Base-by-base conservation (phyloP, 2,797 vertebrate species). In the Enteromius radiatus region DNA sequence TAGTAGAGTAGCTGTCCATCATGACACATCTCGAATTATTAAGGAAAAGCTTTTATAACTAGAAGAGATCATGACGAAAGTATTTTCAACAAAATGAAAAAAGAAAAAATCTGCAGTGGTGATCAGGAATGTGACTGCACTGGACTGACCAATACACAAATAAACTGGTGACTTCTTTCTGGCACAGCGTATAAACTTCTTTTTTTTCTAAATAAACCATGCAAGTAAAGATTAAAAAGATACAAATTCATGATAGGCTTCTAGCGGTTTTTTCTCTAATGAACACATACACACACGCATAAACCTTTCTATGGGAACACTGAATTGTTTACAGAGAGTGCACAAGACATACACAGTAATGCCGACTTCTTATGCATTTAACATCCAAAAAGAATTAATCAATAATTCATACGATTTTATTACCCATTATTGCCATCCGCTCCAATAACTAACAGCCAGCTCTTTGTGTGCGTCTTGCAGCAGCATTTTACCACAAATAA, bases 361-460 rank as follows among this genome's bases (percentile, higher is more conserved):
- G 7, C 3, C 0, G 21, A 43, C 45, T 63, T 75, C 6, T 81
- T 26, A 47, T 28, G 21, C 56, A 36, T 75, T 65, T 21, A 54
- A 82, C 19, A 65, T 28, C 47, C 19, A 7, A 47, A 56, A 69
- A 26, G 6, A 36, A 76, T 81, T 59, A 38, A 70, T 80, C 7
- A 45, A 71, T 83, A 41, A 56, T 80, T 83, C 64, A 80, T 71
- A 17, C 33, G 26, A 33, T 28, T 76, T 65, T 47, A 78, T 63
- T 54, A 23, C 6, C 33, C 3, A 15, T 49, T 65, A 76, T 64
- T 61, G 28, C 59, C 26, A 43, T 43, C 5, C 15, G 2, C 41
- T 47, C 7, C 43, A 65, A 45, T 23, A 76, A 23, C 36, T 15
- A 69, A 68, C 9, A 36, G 1, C 77, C 43, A 54, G 47, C 56